A percentile compares a stretch with the other conserved stretches of the same genome.
Evolutionary conservation across 2,113 vertebrate species (phyloP).

Genomic region (Dendropsophus ebraccatus): DNA sequence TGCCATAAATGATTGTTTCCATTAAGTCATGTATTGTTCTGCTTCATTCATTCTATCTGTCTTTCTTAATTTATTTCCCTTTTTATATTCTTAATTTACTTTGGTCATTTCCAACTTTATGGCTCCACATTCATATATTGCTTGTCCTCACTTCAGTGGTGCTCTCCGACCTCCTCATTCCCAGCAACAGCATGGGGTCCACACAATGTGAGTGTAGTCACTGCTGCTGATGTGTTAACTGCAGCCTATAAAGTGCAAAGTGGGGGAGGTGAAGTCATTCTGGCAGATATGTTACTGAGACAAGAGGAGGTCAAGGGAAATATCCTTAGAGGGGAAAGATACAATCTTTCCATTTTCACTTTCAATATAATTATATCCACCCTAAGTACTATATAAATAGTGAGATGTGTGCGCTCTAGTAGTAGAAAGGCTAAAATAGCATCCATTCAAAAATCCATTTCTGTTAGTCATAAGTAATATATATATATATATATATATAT

Average conservation of each 20-base stretch:
- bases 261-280: slow-evolving; percentile 24
- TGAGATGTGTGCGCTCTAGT: too few relatives aligned
- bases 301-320: slow-evolving; percentile 12
- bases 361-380: slow-evolving; percentile 7
- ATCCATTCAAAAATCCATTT: neutral
- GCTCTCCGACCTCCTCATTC: slow-evolving; percentile 18
- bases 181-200: slow-evolving; percentile 26
- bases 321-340: neutral
- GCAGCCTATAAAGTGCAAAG: slow-evolving; percentile 20
- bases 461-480: neutral
- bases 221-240: slow-evolving; percentile 17
- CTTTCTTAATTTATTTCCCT: neutral
- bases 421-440: neutral
- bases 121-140: neutral
- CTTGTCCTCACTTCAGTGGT: neutral
- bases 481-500: neutral
- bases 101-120: neutral
- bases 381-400: slow-evolving; percentile 10
- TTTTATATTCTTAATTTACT: slow-evolving; percentile 19
- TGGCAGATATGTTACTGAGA: slow-evolving; percentile 25
- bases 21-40: neutral
- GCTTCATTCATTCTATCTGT: neutral
- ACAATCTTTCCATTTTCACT: neutral
- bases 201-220: slow-evolving; percentile 4
- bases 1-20: neutral